phyloP scores from a whole-genome alignment of 2,113 vertebrate genomes.

The Hydrochoerus hydrochaeris region DNA sequence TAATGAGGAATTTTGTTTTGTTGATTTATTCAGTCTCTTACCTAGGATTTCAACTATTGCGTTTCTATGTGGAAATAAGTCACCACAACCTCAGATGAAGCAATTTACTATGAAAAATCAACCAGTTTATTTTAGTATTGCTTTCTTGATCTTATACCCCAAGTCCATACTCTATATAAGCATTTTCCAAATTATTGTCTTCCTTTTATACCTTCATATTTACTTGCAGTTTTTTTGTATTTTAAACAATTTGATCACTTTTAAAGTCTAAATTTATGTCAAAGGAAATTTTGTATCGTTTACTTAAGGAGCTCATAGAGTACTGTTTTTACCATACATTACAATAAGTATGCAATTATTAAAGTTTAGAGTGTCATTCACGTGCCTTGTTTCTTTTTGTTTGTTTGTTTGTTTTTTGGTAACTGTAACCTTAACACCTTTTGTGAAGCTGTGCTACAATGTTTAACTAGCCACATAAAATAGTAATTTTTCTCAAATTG shows the following conservation, averaged over 20 bases:
- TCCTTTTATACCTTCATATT: background rate
- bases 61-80: background rate
- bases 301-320: background rate
- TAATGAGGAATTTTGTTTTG: background rate
- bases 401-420: background rate
- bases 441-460: background rate
- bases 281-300: slow-evolving; percentile 40
- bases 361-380: background rate
- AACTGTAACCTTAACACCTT: background rate
- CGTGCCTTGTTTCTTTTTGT: background rate
- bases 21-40: background rate
- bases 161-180: background rate
- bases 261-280: background rate
- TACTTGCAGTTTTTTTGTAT: background rate
- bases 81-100: background rate
- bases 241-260: background rate
- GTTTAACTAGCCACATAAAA: slow-evolving; percentile 21
- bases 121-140: background rate
- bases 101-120: slow-evolving; percentile 13
- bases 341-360: background rate
- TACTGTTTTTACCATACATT: background rate
- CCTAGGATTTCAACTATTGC: background rate
- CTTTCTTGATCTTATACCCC: background rate
- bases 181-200: background rate
- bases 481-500: background rate